These are phyloP conservation scores for Drosophila borealis DNA, from an alignment of 2,888 invertebrate species.

Conservation along the genomic window DNA sequence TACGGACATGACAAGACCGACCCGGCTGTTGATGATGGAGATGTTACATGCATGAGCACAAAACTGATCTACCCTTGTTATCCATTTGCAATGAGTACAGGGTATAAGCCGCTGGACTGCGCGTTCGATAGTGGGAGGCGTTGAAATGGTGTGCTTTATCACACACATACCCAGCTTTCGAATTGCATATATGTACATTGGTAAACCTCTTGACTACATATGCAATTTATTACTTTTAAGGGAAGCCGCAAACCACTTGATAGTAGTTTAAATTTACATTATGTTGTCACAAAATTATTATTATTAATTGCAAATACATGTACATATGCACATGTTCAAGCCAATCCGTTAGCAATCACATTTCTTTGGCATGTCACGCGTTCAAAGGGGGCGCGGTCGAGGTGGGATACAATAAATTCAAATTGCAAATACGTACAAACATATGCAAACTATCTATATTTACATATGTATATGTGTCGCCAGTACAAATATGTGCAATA, in stretches of 20 bases:
- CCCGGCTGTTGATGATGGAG: no score
- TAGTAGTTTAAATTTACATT: no score
- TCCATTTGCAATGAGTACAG: no score
- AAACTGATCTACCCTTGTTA: no score
- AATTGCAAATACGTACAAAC: conserved; percentile 45
- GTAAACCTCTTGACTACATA: background rate
- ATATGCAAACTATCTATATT: conserved; percentile 16
- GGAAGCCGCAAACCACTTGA: conserved; percentile 17
- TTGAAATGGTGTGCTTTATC: conserved; percentile 39
- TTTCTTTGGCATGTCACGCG: conserved; percentile 67
- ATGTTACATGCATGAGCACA: no score
- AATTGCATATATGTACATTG: conserved; percentile 16
- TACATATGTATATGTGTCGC: conserved; percentile 41
- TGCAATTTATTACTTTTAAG: background rate
- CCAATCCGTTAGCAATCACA: conserved; percentile 35
- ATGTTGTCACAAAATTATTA: no score
- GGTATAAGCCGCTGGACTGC: conserved; percentile 10
- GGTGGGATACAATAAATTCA: conserved; percentile 36
- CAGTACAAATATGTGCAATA: conserved; percentile 53
- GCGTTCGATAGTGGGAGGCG: conserved; percentile 3
- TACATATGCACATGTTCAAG: conserved; percentile 17
- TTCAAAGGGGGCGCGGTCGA: conserved; percentile 26
- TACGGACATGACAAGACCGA: no score
- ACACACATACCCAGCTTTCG: conserved; percentile 40
- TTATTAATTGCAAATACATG: conserved; percentile 1